These are phyloP conservation scores for Syngnathoides biaculeatus DNA, from an alignment of 2,113 vertebrate species.

Conservation along the genomic window DNA sequence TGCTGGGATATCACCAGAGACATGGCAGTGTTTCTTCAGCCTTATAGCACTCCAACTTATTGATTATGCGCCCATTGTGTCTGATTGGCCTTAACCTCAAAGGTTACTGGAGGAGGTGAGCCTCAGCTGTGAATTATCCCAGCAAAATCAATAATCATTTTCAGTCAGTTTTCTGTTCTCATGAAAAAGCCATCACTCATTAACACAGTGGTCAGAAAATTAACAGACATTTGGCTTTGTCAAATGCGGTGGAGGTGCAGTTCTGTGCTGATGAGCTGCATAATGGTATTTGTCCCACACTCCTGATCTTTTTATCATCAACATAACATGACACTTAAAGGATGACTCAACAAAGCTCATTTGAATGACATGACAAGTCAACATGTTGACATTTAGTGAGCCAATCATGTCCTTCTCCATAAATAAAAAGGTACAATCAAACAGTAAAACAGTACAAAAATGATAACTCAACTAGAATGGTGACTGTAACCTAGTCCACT, in stretches of 20 bases:
- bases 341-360: conserved; percentile 49
- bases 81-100: conserved; percentile 65
- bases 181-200: conserved; percentile 59
- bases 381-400: conserved; percentile 21
- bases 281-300: conserved; percentile 50
- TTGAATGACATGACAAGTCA: conserved; percentile 27
- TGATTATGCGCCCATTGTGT: conserved; percentile 67
- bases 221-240: conserved; percentile 47
- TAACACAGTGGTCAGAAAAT: conserved; percentile 58
- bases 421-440: conserved; percentile 24
- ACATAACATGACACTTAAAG: conserved; percentile 44
- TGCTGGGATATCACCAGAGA: conserved; percentile 26
- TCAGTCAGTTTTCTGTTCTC: conserved; percentile 30
- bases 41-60: conserved; percentile 61
- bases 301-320: conserved; percentile 54
- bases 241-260: conserved; percentile 28
- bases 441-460: background rate
- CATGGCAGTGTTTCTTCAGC: conserved; percentile 30
- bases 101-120: conserved; percentile 26
- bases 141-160: conserved; percentile 55
- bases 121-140: conserved; percentile 55
- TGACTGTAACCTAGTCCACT: no score
- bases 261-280: conserved; percentile 47
- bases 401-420: conserved; percentile 16
- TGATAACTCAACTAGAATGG: no score